Base-by-base conservation (phyloP, 2,797 vertebrate species). In the Garrulus glandarius region DNA sequence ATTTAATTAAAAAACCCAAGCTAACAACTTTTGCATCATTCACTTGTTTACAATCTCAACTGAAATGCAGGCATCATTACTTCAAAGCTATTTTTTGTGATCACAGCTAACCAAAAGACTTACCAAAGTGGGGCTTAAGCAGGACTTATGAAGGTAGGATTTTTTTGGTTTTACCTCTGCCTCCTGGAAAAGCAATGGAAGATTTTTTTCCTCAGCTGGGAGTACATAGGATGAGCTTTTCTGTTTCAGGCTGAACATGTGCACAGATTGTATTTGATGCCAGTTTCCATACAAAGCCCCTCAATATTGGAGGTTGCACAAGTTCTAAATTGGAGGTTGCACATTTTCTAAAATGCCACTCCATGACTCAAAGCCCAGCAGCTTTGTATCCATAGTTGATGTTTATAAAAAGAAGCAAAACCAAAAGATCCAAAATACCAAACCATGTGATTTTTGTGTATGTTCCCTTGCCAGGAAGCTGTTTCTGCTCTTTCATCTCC, bases 301-400 rank as follows among this genome's bases (percentile, higher is more conserved):
- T 11, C 23, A 32, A 22, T 22, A 17, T 0, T 1, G 3, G n/a
- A 37, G 16, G 5, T 50, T 7, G 8, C 27, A 9, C 15, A 43
- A 37, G 4, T 56, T n/a, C n/a, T n/a, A n/a, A n/a, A 17, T 0
- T 1, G 3, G n/a, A 37, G 16, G 5, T 50, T 7, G 8, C 27
- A 9, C 15, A 15, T n/a, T 77, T 74, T 63, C 27, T 55, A 53
- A 89, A 93, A 69, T 43, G 13, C 7, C 4, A 2, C 63, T 84
- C 26, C 12, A 9, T 44, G n/a, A 56, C n/a, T 34, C 12, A 52
- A 83, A 80, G 14, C 27, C 53, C 5, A 3, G 29, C 46, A 60
- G 16, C 22, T 74, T 50, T 53, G 21, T 74, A 24, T 37, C 56
- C 7, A 12, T 8, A 52, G 13, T 5, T 3, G 2, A 23, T 11